Evolutionary conservation across 2,797 vertebrate species (phyloP).

Genomic region (Bradypodion ventrale): DNA sequence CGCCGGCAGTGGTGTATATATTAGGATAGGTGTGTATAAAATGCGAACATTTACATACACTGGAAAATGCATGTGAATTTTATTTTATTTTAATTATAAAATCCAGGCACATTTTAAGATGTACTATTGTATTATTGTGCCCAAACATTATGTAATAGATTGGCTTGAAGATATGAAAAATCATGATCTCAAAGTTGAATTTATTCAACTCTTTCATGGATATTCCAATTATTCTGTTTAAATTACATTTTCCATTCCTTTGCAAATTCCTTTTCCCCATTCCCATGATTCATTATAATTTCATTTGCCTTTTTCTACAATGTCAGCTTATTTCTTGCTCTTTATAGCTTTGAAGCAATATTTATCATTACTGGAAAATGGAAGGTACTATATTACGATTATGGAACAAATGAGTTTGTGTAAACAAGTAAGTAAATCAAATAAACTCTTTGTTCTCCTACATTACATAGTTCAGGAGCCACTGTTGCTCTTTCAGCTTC

Average conservation of each 20-base stretch:
- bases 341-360: constrained; percentile 35
- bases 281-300: neutral
- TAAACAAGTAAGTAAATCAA: constrained; percentile 45
- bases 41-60: neutral
- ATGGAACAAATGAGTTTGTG: constrained; percentile 33
- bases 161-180: constrained; percentile 3
- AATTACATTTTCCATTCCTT: neutral
- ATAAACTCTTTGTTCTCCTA: constrained; percentile 23
- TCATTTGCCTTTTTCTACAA: constrained; percentile 22
- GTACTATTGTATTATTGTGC: neutral
- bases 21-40: neutral
- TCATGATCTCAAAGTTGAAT: neutral
- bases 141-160: neutral
- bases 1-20: neutral
- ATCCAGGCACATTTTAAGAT: too few relatives aligned
- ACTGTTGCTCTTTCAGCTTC: neutral
- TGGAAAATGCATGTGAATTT: neutral
- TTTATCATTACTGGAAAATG: constrained; percentile 33
- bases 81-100: too few relatives aligned
- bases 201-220: constrained; percentile 36
- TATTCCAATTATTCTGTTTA: constrained; percentile 32
- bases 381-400: constrained; percentile 1
- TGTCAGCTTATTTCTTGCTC: constrained; percentile 35
- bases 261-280: neutral
- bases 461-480: neutral